These are phyloP conservation scores for Nothoprocta pentlandii DNA, from an alignment of 2,113 vertebrate genomes.

Conservation along the genomic window DNA sequence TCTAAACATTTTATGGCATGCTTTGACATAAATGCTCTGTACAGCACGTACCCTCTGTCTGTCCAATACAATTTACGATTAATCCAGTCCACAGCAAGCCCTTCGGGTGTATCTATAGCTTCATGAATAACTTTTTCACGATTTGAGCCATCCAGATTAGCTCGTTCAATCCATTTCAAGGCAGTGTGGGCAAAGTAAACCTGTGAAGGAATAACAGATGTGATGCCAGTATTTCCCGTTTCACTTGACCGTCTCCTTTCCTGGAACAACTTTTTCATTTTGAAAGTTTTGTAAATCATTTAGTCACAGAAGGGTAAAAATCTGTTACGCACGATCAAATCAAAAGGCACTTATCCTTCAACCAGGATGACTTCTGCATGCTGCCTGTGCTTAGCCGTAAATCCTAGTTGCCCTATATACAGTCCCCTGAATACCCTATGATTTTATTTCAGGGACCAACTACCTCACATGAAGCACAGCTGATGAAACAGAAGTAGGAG, in stretches of 20 bases:
- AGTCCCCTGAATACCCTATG: neutral
- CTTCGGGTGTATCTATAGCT: conserved; percentile 80
- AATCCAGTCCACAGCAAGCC: conserved; percentile 91
- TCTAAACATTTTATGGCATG: conserved; percentile 13
- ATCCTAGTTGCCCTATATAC: conserved; percentile 59
- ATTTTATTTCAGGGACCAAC: neutral
- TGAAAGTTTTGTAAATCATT: neutral
- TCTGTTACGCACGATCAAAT: conserved; percentile 20
- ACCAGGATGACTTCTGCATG: conserved; percentile 16
- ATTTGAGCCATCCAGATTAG: conserved; percentile 83
- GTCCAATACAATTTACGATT: conserved; percentile 92
- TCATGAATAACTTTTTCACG: conserved; percentile 81
- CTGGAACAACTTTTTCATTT: neutral
- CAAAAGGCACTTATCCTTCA: conserved; percentile 35
- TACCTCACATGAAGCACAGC: neutral
- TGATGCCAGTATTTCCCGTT: neutral
- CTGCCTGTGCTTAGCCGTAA: conserved; percentile 63
- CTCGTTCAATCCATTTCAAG: conserved; percentile 87
- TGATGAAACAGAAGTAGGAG: neutral
- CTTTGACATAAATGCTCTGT: conserved; percentile 20
- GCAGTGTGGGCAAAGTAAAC: conserved; percentile 88
- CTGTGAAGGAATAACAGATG: conserved; percentile 73
- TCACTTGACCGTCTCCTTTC: neutral
- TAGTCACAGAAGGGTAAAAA: conserved; percentile 4
- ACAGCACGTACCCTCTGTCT: conserved; percentile 83